Conservation (phyloP, 2,888 invertebrate species). For the Chrysotoxum bicinctum region DNA sequence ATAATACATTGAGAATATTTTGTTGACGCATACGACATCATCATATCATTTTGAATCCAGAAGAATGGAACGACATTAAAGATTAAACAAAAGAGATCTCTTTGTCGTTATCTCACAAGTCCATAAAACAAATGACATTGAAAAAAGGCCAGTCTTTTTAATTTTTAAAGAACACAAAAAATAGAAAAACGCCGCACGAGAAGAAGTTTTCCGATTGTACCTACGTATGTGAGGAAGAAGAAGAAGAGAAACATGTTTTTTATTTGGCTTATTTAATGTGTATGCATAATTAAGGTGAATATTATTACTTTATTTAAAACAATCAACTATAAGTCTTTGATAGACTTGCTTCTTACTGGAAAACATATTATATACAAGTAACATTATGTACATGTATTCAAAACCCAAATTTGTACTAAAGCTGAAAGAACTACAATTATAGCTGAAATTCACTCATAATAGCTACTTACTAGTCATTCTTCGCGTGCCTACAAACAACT, state of each 20-base stretch:
- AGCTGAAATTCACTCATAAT: background rate
- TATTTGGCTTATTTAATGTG: background rate
- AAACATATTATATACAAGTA: background rate
- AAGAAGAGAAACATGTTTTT: background rate
- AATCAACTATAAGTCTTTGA: background rate
- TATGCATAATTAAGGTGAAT: constrained; percentile 13
- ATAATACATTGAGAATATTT: no score
- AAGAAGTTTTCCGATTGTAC: constrained; percentile 19
- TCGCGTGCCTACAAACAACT: background rate
- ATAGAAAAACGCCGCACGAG: background rate
- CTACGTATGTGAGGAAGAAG: background rate
- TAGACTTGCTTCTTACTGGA: background rate
- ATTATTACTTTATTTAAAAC: background rate
- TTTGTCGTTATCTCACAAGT: background rate
- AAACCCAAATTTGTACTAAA: background rate
- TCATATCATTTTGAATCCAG: background rate
- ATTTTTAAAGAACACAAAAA: background rate
- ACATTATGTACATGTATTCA: background rate
- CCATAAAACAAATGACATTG: constrained; percentile 12
- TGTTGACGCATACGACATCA: no score
- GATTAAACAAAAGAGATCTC: background rate
- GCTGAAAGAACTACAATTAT: background rate
- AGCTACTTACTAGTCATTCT: background rate
- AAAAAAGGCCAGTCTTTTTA: background rate
- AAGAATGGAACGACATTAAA: background rate